Evolutionary conservation across 2,888 invertebrate genomes (phyloP).

Genomic region (Epiblema foenella): DNA sequence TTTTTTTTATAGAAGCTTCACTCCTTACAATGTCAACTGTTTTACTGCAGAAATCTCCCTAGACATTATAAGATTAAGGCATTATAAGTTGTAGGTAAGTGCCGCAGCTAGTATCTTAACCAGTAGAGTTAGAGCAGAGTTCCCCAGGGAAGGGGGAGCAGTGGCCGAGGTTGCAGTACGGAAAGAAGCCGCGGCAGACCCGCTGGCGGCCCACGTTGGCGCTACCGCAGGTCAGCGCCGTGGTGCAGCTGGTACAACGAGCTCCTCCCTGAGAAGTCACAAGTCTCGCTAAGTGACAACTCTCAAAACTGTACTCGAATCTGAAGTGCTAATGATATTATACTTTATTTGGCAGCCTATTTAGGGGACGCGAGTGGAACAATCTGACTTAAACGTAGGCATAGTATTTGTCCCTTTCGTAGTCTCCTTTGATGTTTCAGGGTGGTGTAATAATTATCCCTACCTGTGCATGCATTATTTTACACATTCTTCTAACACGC

Average conservation of each 20-base stretch:
- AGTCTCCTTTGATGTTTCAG: too few species aligned
- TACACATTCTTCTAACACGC: too few species aligned
- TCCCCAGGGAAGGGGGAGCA: conserved; percentile 63
- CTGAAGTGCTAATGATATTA: neutral
- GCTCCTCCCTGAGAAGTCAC: conserved; percentile 49
- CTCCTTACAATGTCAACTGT: too few species aligned
- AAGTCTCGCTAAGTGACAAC: neutral
- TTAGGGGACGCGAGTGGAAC: neutral
- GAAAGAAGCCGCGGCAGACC: conserved; percentile 57
- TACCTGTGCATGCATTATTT: too few species aligned
- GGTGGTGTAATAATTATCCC: too few species aligned
- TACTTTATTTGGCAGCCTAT: too few species aligned
- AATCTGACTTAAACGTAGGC: too few species aligned
- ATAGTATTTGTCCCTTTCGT: too few species aligned
- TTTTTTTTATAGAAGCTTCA: too few species aligned
- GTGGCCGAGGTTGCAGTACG: conserved; percentile 62
- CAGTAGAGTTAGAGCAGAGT: conserved; percentile 53
- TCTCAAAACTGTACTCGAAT: neutral
- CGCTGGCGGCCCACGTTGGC: conserved; percentile 56
- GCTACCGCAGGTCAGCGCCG: conserved; percentile 56
- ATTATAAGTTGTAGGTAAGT: too few species aligned
- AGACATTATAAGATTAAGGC: too few species aligned
- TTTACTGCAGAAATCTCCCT: too few species aligned
- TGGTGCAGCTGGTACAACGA: conserved; percentile 57
- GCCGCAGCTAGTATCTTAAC: conserved; percentile 11